Evolutionary conservation across 2,888 invertebrate genomes (phyloP).

Genomic region (Tortrix viridana): DNA sequence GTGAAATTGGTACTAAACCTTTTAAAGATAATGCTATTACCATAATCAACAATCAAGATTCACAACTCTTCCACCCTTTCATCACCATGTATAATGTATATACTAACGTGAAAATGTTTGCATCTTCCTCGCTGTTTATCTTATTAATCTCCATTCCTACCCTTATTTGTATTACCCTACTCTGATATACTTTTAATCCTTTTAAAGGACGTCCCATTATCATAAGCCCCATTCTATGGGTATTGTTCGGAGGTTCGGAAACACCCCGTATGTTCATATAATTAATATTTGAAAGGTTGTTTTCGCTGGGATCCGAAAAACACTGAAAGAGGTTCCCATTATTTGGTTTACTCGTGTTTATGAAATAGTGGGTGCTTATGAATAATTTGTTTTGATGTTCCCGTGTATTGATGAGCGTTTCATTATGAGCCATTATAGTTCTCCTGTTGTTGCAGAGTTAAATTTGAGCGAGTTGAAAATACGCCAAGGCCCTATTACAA

Average conservation of each 20-base stretch:
- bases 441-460: too few relatives aligned
- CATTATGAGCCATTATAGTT: neutral
- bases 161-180: slow-evolving; percentile 46
- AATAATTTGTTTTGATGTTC: neutral
- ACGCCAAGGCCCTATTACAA: too few relatives aligned
- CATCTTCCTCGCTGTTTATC: slow-evolving; percentile 49
- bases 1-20: too few relatives aligned
- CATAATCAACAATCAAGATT: slow-evolving; percentile 10
- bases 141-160: slow-evolving; percentile 44
- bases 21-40: slow-evolving; percentile 1
- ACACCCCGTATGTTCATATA: slow-evolving; percentile 42
- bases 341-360: slow-evolving; percentile 19
- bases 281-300: slow-evolving; percentile 50
- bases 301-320: slow-evolving; percentile 40
- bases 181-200: slow-evolving; percentile 54
- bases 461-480: too few relatives aligned
- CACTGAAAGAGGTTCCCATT: slow-evolving; percentile 16
- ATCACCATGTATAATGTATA: slow-evolving; percentile 11
- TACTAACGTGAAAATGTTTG: slow-evolving; percentile 41
- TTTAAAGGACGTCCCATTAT: slow-evolving; percentile 52
- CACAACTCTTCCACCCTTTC: slow-evolving; percentile 15
- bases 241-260: slow-evolving; percentile 48
- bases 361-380: slow-evolving; percentile 5
- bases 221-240: slow-evolving; percentile 49
- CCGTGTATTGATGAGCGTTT: neutral